Evolutionary conservation across 2,888 invertebrate species (phyloP), one percentile per base, ranked within the genome.

Genomic region (Drosophila histrio): DNA sequence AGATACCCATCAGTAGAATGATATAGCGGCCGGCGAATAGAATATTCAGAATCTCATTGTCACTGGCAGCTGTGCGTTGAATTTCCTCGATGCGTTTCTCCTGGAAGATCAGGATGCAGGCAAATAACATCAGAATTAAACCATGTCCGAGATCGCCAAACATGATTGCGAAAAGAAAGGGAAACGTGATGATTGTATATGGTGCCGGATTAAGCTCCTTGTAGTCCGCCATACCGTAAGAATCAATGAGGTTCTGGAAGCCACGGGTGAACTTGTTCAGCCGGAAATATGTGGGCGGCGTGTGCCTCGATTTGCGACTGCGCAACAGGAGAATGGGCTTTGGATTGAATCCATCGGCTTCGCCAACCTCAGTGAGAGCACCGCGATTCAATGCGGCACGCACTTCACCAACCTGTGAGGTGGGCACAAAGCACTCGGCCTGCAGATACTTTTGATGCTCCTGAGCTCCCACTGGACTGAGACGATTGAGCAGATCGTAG

Each of bases 1-100:
- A 99, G 8, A 97, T 65, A 0, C 99, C 99, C 99, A 99, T 99
- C 49, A 99, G 93, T 2, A 99, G 93, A 32, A 99, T 96, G 68
- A 99, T 97, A 93, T 99, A 99, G 50, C 99, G 96, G 1, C 99
- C 99, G 70, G 96, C 96, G 92, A 98, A 99, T 93, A 99, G 96
- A 73, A 98, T 98, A 90, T 95, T 96, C 95, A 97, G 97, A 72
- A 99, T 98, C 95, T 98, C 97, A 90, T 94, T 95, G 84, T 92
- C 94, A 11, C 93, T 93, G 72, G 94, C 94, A 0, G 52, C 39
- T 1, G 46, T 24, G 0, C 73, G 79, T 26, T 65, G 64, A 83
- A 94, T 93, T 3, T 93, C 93, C 15, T 93, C 91, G 41, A 98
- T 93, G 43, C 94, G 93, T 71, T 95, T 96, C 91, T 99, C 98